Evolutionary conservation across 2,888 invertebrate genomes (phyloP), one percentile per base, ranked within the genome.

Genomic region (Sinelater perroti): DNA sequence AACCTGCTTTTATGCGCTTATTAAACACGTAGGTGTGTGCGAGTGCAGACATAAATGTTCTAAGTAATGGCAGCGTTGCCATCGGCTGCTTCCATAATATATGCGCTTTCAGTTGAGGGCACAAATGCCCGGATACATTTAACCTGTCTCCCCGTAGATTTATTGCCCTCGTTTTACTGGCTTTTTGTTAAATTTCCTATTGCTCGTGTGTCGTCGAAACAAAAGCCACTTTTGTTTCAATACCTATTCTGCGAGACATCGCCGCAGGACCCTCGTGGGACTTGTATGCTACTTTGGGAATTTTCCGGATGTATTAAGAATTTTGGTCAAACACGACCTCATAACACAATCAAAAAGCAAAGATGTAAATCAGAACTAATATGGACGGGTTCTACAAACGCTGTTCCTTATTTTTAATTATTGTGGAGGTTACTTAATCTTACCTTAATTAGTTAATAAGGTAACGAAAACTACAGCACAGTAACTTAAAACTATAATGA

Each of bases 101-200:
- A 70, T 70, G 68, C 69, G 67, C 62, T 69, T 66, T 67, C 66
- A 63, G 65, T 64, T 30, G 30, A 62, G 61, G 63, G 62, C 60
- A 44, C 44, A 44, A 44, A 44, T 44, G 63, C 65, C 33, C 64
- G 68, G 68, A 70, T 69, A 70, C 68, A 68, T 70, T 70, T 71
- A 70, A 66, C 68, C 67, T 70, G 70, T 69, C 70, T 69, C 66
- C 59, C 61, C 35, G 46, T 58, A 66, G 66, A 71, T 71, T 70
- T 71, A 71, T 71, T 66, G 63, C 66, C 35, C 62, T 62, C 67
- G 67, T 68, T 68, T 70, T 66, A 67, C 67, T 66, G 67, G 68
- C 66, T 67, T 70, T 70, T 67, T 69, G 67, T 68, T 69, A 65
- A 69, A 70, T 67, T 67, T 68, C 68, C 65, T 67, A 67, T 64